These are phyloP conservation scores for Anguilla megastoma DNA, from an alignment of 2,797 vertebrate genomes.

Conservation along the genomic window DNA sequence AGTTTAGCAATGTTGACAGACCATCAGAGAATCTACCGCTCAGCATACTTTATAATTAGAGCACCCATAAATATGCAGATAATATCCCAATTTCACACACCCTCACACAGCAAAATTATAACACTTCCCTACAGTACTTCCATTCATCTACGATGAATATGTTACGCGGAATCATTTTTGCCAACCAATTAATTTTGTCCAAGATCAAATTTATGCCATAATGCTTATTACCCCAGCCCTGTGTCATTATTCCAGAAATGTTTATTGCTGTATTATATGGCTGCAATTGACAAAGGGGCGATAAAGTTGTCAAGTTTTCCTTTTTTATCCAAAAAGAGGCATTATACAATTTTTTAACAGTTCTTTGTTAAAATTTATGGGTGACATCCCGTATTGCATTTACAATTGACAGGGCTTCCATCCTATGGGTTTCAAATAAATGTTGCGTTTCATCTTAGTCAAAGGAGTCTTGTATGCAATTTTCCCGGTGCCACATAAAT, in stretches of 20 bases:
- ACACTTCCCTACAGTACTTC: slow-evolving; percentile 22
- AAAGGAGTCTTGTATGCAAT: background rate
- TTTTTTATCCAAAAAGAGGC: background rate
- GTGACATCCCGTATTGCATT: background rate
- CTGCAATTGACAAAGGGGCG: background rate
- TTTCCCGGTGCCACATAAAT: background rate
- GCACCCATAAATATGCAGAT: slow-evolving; percentile 32
- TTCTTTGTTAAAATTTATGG: background rate
- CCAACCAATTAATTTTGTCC: slow-evolving; percentile 24
- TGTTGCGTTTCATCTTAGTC: background rate
- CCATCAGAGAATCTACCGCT: slow-evolving; percentile 19
- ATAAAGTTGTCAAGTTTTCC: slow-evolving; percentile 2
- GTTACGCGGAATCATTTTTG: slow-evolving; percentile 10
- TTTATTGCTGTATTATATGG: slow-evolving; percentile 1
- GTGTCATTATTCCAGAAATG: slow-evolving; percentile 15
- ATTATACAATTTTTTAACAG: slow-evolving; percentile 10
- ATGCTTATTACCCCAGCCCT: background rate
- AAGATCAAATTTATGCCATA: slow-evolving; percentile 20
- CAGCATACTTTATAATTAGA: slow-evolving; percentile 24
- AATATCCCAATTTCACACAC: slow-evolving; percentile 2
- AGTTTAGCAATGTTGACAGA: slow-evolving; percentile 36
- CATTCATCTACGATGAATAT: background rate
- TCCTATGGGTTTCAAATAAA: background rate
- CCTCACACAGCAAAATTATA: slow-evolving; percentile 23
- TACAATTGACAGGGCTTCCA: background rate